Base-by-base conservation (phyloP, 2,797 vertebrate genomes). In the Phaenicophaeus curvirostris region DNA sequence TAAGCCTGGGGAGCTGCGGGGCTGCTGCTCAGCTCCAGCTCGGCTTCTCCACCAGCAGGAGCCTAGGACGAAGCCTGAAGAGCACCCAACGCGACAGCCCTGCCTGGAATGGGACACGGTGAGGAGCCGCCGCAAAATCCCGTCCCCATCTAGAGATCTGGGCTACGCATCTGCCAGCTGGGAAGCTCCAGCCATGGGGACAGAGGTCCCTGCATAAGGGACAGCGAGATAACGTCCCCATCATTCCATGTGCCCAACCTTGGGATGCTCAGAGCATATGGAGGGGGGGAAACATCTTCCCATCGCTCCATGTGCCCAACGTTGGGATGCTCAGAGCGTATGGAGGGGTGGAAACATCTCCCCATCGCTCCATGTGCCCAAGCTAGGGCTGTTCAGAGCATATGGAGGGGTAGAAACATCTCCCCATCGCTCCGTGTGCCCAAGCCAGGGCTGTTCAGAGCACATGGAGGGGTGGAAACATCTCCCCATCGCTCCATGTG, bases 251-350 rank as follows among this genome's bases (percentile, higher is more conserved):
- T 42, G 42, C 42, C 42, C 42, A 42, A 42, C 42, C 42, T 35
- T 35, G 35, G 35, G 35, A 35, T 35, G 35, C 35, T 35, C 42
- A 42, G 42, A 42, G 42, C 16, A 17, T 42, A 42, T 17, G 16
- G 16, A 42, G 42, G 42, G 42, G 13, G 42, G 42, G 42, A 42
- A 42, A 42, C 4, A 30, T 0, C 5, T 20, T 69, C n/a, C 66
- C 19, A 3, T 1, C 2, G 3, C 25, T 51, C 35, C 37, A 15
- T 0, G 0, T 3, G 25, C 61, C 50, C 67, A 51, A 6, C 5
- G 20, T 21, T 7, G 77, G 48, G 67, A 51, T 35, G 37, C 30
- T 31, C 55, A 27, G 39, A 42, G 55, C 46, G 33, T 13, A 18
- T 0, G 0, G 44, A 68, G 51, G 12, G 24, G 9, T 50, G 44